phyloP scores from a whole-genome alignment of 2,888 invertebrate genomes.

The Pyrrhia umbra region DNA sequence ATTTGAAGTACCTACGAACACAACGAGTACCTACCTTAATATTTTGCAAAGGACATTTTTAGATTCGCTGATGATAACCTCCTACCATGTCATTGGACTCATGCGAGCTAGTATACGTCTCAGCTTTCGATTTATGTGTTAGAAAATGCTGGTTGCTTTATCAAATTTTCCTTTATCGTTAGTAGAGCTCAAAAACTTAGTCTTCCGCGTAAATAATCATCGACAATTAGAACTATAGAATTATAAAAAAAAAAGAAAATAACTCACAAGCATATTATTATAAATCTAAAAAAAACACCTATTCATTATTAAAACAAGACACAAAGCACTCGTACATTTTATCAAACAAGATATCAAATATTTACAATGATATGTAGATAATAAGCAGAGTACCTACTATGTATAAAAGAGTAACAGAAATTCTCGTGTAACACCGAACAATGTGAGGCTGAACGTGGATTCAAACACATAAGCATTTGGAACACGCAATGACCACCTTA shows the following conservation, averaged over 20 bases:
- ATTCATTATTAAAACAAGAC: constrained; percentile 17
- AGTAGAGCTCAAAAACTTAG: too few species aligned
- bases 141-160: too few species aligned
- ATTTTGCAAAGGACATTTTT: neutral
- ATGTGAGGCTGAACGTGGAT: constrained; percentile 63
- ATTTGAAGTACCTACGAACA: neutral
- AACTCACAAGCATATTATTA: too few species aligned
- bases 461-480: constrained; percentile 68
- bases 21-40: neutral
- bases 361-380: constrained; percentile 53
- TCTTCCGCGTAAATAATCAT: neutral
- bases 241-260: neutral
- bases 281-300: constrained; percentile 1
- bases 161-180: too few species aligned
- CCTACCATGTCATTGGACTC: too few species aligned
- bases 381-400: constrained; percentile 31
- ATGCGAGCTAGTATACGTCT: too few species aligned
- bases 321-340: constrained; percentile 20
- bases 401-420: constrained; percentile 56
- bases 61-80: neutral
- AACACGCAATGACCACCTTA: constrained; percentile 82
- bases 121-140: too few species aligned
- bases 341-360: constrained; percentile 29
- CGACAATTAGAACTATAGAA: neutral
- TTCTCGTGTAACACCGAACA: constrained; percentile 51